Evolutionary conservation across 2,113 vertebrate genomes (phyloP), one percentile per base, ranked within the genome.

Genomic region (Pterophyllum scalare): DNA sequence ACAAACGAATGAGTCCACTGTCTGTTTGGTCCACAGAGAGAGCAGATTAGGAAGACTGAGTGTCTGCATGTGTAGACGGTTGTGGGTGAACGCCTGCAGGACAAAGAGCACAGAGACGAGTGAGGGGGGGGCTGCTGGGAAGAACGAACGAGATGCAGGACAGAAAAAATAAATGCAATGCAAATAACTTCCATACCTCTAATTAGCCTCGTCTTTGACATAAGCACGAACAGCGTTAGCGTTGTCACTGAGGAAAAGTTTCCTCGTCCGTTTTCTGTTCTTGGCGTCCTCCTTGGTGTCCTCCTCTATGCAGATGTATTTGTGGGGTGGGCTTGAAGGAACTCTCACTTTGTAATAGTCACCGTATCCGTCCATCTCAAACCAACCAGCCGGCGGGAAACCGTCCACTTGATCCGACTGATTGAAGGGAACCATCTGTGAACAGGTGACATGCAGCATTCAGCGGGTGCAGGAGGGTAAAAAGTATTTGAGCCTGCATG

Each of bases 251-350:
- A 70, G 43, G 6, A 3, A 60, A 14, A n/a, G n/a, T n/a, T n/a
- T n/a, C n/a, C n/a, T n/a, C n/a, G n/a, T n/a, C n/a, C n/a, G n/a
- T n/a, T n/a, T n/a, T n/a, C n/a, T n/a, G n/a, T n/a, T n/a, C n/a
- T n/a, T n/a, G n/a, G n/a, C n/a, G n/a, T n/a, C n/a, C n/a, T n/a
- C n/a, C n/a, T n/a, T n/a, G n/a, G n/a, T n/a, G n/a, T n/a, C n/a
- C n/a, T n/a, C 0, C 0, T 6, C 7, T 31, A 31, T 52, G 65
- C 43, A 52, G 24, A 70, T 43, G 6, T 52, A 70, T 52, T 46
- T 19, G 17, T 52, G 24, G 6, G 65, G 65, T 31, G 10, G 1
- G 0, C 6, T 0, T 6, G n/a, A n/a, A n/a, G n/a, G n/a, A 52
- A 24, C 20, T 70, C 1, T 28, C 40, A 70, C 43, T 5, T 24